Percentiles rank a stretch among this genome's conserved stretches.
Evolutionary conservation across 2,797 vertebrate species (phyloP).

Genomic region (Myiotriccus ornatus): DNA sequence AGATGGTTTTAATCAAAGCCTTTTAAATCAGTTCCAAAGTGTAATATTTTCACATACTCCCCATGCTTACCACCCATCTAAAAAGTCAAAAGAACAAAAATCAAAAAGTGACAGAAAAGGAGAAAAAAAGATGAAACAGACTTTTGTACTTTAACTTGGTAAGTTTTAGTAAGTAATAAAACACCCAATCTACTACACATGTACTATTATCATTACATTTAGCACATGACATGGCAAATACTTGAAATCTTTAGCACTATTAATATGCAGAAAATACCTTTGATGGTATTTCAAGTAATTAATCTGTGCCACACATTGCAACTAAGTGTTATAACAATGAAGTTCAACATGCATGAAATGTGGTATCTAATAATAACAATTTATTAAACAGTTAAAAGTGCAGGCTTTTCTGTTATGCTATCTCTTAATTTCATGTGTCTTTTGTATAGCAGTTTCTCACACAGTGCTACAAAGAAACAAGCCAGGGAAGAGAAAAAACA

Average conservation of each 20-base stretch:
- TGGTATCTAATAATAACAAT: not conserved
- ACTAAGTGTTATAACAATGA: not conserved
- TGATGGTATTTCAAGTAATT: conserved; percentile 53
- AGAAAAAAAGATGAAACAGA: conserved; percentile 17
- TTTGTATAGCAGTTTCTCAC: not conserved
- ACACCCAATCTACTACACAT: conserved; percentile 21
- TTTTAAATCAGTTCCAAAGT: conserved; percentile 55
- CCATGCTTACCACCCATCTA: conserved; percentile 1
- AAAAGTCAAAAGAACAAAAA: not conserved
- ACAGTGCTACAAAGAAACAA: not conserved
- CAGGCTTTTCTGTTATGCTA: not conserved
- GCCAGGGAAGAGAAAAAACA: not conserved
- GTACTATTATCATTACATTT: conserved; percentile 29
- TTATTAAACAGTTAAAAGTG: not conserved
- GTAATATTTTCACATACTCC: conserved; percentile 56
- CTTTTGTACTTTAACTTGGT: conserved; percentile 1
- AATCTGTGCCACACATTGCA: conserved; percentile 18
- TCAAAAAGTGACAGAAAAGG: conserved; percentile 29
- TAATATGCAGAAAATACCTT: conserved; percentile 22
- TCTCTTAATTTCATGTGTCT: not conserved
- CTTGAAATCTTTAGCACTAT: conserved; percentile 26
- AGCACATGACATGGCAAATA: not conserved
- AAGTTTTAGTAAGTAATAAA: conserved; percentile 29
- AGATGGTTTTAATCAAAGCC: conserved; percentile 69
- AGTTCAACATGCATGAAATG: not conserved